Conservation (phyloP, 2,797 vertebrate species). For the Lycodopsis pacificus region DNA sequence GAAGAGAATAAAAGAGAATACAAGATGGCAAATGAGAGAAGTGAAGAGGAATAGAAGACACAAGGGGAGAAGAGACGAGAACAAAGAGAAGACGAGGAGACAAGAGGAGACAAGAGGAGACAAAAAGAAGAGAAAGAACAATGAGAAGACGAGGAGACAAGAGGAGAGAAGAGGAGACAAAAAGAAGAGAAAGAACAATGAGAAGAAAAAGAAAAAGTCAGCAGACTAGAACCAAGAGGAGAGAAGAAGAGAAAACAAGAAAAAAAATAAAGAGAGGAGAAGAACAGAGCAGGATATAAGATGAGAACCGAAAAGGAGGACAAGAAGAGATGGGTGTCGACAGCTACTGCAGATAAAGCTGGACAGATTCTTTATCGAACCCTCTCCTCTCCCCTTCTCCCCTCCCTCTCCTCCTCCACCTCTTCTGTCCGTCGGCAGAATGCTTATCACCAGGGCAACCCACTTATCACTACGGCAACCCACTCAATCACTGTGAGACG, state of each 20-base stretch:
- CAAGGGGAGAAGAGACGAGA: not conserved
- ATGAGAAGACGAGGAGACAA: not conserved
- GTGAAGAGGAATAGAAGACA: not conserved
- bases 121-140: not conserved
- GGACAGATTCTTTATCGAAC: conserved; percentile 74
- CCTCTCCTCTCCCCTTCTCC: conserved; percentile 22
- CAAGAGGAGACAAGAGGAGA: not conserved
- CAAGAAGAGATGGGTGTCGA: conserved; percentile 43
- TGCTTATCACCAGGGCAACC: conserved; percentile 78
- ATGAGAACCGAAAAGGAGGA: not conserved
- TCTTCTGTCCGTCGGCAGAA: conserved; percentile 67
- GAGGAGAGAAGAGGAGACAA: not conserved
- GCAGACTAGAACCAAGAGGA: not conserved
- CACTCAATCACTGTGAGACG: conserved; percentile 70
- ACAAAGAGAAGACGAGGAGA: not conserved
- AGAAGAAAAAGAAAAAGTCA: not conserved
- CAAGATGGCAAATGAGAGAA: not conserved
- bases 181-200: not conserved
- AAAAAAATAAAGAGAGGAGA: not conserved
- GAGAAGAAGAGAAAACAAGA: not conserved
- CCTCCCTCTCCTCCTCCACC: conserved; percentile 33
- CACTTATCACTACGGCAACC: conserved; percentile 80
- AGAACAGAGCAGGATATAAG: not conserved
- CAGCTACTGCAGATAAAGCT: conserved; percentile 66
- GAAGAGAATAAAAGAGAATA: not conserved